These are phyloP conservation scores for Dorcus parallelipipedus DNA, from an alignment of 2,888 invertebrate species.

Conservation along the genomic window DNA sequence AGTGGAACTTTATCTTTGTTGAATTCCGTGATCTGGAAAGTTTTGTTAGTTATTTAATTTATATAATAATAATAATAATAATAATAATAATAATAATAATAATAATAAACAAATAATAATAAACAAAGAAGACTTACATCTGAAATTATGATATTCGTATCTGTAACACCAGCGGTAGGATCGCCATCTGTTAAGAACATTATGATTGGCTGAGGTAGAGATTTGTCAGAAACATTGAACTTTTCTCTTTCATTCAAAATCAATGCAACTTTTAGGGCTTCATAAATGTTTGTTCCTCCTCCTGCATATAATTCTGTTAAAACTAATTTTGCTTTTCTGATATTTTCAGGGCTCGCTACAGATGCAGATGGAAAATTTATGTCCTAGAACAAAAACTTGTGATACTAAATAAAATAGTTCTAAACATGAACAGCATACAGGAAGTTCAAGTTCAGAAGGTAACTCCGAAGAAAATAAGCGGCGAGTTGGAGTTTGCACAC, in stretches of 20 bases:
- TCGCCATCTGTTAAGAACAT: constrained; percentile 67
- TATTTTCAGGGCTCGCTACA: constrained; percentile 54
- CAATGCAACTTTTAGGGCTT: constrained; percentile 57
- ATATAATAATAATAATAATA: too few species aligned
- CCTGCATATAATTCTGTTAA: constrained; percentile 54
- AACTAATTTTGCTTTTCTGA: constrained; percentile 58
- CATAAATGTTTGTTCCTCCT: constrained; percentile 67
- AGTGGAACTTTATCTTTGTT: constrained; percentile 51
- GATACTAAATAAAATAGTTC: too few species aligned
- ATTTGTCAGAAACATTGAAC: constrained; percentile 12
- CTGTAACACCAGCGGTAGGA: constrained; percentile 58
- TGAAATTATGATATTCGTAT: constrained; percentile 53
- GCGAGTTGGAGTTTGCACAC: neutral
- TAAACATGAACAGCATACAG: neutral
- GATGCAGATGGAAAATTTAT: constrained; percentile 49
- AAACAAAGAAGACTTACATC: constrained; percentile 44
- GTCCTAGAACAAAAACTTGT: neutral
- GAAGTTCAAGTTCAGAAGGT: neutral
- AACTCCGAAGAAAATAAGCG: too few species aligned
- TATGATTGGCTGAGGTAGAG: constrained; percentile 57
- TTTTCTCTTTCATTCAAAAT: constrained; percentile 31
- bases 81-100: too few species aligned
- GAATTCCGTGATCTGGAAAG: constrained; percentile 25
- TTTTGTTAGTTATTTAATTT: neutral
- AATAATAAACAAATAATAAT: too few species aligned